Base-by-base conservation (phyloP, 2,888 invertebrate genomes). In the Drosophila rellima region DNA sequence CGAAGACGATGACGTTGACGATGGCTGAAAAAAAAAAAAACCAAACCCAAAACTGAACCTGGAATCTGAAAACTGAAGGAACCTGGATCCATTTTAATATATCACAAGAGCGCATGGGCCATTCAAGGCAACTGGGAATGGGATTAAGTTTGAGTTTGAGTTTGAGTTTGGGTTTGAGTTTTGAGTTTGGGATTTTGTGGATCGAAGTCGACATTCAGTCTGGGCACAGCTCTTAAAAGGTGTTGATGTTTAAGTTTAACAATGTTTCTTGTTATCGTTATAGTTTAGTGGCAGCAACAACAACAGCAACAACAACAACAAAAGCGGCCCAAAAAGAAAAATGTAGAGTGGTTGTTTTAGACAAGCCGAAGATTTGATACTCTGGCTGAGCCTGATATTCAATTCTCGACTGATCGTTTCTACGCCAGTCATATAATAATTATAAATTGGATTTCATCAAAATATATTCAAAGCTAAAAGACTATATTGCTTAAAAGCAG, bases 241-340 rank as follows among this genome's bases (percentile, higher is more conserved):
- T 90, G 90, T 90, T 88, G 90, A 91, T 90, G 90, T 90, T 91
- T 90, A 90, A 90, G 90, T 91, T 91, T 87, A 90, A 91, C 89
- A 90, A 85, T 89, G 90, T 90, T 88, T 90, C 81, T 82, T 80
- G 83, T 90, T 91, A 90, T 90, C 90, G 90, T 83, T 89, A 89
- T 89, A 89, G 89, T 89, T 89, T 89, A 90, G 89, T 88, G 88
- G 84, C 87, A 84, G 84, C 82, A 82, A 83, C 84, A 83, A 86
- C 78, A 78, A 54, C 54, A 62, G 29, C 45, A 51, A n/a, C 60
- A 61, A 20, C 42, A 45, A 23, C 52, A 47, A 47, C 44, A 74
- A 85, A 82, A 67, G 79, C 78, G 69, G 68, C 52, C 73, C 78
- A 59, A 59, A 47, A 73, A 63, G 55, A 45, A 42, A 15, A 23